These are phyloP conservation scores for Choloepus didactylus DNA, from an alignment of 2,797 vertebrate species.

Conservation along the genomic window DNA sequence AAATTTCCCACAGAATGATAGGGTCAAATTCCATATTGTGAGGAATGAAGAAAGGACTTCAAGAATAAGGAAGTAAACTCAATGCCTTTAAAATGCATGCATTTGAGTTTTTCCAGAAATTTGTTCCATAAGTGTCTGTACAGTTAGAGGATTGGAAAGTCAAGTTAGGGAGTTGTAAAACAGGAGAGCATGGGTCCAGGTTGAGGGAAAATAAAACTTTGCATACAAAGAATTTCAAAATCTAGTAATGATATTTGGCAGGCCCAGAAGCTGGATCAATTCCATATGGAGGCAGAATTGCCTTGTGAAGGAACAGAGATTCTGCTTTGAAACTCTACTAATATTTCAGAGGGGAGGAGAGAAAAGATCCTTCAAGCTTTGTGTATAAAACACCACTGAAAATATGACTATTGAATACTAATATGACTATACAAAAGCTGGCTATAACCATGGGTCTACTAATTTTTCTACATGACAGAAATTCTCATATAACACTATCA, in stretches of 20 bases:
- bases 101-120: slow-evolving; percentile 13
- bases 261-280: not conserved
- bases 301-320: not conserved
- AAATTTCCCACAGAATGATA: not conserved
- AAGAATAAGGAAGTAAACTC: not conserved
- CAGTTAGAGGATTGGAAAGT: not conserved
- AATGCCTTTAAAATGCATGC: not conserved
- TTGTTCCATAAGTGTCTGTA: not conserved
- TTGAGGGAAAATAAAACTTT: not conserved
- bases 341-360: not conserved
- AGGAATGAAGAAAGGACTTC: not conserved
- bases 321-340: not conserved
- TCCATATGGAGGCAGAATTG: not conserved
- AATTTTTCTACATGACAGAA: slow-evolving; percentile 5
- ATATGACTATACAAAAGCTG: not conserved
- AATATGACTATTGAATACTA: not conserved
- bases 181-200: not conserved
- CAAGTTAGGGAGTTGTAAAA: not conserved
- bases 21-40: not conserved
- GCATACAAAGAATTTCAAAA: not conserved
- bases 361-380: not conserved
- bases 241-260: not conserved
- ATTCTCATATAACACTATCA: not conserved
- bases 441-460: not conserved
- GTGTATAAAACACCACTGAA: not conserved